A percentile compares a stretch with the other conserved stretches of the same genome.
Evolutionary conservation across 2,797 vertebrate species (phyloP).

Genomic region (Gouania willdenowi): DNA sequence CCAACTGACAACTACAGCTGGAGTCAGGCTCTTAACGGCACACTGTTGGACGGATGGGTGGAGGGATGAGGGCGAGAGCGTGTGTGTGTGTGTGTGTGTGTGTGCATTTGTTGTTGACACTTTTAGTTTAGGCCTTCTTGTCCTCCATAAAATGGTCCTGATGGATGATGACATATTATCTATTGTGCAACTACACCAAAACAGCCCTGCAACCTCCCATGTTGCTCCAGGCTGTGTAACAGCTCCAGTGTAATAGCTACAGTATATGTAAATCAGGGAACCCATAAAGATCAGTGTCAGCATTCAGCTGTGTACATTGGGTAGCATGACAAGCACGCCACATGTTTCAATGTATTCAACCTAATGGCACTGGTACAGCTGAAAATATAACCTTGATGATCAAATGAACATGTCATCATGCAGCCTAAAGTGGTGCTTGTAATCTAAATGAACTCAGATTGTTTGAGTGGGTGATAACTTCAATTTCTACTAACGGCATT

Average conservation of each 20-base stretch:
- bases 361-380: conserved; percentile 32
- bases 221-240: conserved; percentile 61
- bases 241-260: conserved; percentile 54
- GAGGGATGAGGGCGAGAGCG: conserved; percentile 26
- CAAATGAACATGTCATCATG: no score
- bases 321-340: conserved; percentile 50
- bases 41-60: conserved; percentile 56
- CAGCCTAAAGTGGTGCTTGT: conserved; percentile 11
- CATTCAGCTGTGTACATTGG: conserved; percentile 60
- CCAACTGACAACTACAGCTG: conserved; percentile 92
- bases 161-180: conserved; percentile 65
- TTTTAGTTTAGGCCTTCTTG: conserved; percentile 45
- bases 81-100: conserved; percentile 1
- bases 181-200: conserved; percentile 41
- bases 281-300: conserved; percentile 71
- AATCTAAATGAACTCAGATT: background rate
- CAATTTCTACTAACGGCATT: background rate
- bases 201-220: conserved; percentile 45
- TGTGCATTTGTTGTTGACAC: conserved; percentile 41
- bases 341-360: conserved; percentile 53
- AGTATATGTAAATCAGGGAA: conserved; percentile 69
- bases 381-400: no score
- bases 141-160: conserved; percentile 49
- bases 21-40: conserved; percentile 82
- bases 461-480: no score